Base-by-base conservation (phyloP, 1,140 invertebrate genomes). In the Aphidius gifuensis region DNA sequence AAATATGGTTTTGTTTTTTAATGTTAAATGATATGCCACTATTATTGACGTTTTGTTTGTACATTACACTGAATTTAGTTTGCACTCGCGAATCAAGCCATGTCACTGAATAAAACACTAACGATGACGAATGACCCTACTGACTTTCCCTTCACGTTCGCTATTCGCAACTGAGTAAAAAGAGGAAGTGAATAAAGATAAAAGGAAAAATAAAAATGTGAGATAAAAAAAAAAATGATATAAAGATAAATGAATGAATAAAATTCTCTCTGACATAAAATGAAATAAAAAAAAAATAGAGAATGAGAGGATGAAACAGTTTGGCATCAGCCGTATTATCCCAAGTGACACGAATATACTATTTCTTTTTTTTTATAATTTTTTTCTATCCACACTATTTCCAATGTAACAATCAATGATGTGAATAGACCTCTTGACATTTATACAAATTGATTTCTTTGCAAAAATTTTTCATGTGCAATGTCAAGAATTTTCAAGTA, bases 61-160 rank as follows among this genome's bases (percentile, higher is more conserved):
- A 50, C 7, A n/a, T 32, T 1, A 32, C 23, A 32, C 23, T 32
- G 23, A 32, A 32, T 32, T 32, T 32, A 32, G 4, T 1, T 32
- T 32, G 23, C 2, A 32, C 23, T 4, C 23, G 4, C 23, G 23
- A 32, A 32, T 32, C 23, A 21, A 60, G 67, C 64, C 66, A 64
- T 62, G 68, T 72, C 67, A 67, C 64, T 72, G 71, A 77, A 76
- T 73, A 69, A 73, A 78, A 73, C 74, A 59, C 71, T 78, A 79
- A 79, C 68, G 75, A 79, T 79, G 75, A 78, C 73, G 67, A 70
- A 78, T 76, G 71, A 67, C 60, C 65, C 50, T 67, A n/a, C 42
- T 58, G 47, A 64, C 68, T 70, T 66, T 69, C 69, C 72, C 67
- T 68, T 64, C 72, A 61, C 32, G 4, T 59, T 39, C 23, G 38